These are phyloP conservation scores for Macrotus californicus DNA, from an alignment of 2,113 vertebrate genomes.

Conservation along the genomic window DNA sequence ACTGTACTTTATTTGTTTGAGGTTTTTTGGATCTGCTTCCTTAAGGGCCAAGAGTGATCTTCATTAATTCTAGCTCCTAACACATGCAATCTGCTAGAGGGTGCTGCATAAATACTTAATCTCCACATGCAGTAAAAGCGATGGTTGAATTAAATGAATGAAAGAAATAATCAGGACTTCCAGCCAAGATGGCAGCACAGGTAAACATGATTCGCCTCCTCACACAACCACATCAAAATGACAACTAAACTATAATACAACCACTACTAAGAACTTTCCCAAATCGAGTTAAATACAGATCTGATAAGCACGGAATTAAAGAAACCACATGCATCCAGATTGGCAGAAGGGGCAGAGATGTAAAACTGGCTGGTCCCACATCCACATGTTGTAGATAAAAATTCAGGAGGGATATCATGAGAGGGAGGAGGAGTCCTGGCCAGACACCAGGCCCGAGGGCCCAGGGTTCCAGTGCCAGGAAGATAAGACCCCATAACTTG, in stretches of 20 bases:
- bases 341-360: not conserved
- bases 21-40: not conserved
- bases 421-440: too few species aligned
- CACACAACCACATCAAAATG: not conserved
- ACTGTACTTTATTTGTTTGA: not conserved
- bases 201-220: not conserved
- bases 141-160: not conserved
- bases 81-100: not conserved
- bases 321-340: too few species aligned
- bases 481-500: too few species aligned
- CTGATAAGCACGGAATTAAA: too few species aligned
- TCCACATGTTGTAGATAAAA: too few species aligned
- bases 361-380: not conserved
- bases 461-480: too few species aligned
- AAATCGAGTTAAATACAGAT: not conserved
- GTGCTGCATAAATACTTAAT: not conserved
- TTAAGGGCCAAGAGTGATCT: not conserved
- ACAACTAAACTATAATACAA: not conserved
- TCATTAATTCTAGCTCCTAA: not conserved
- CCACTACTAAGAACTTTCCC: not conserved
- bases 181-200: not conserved
- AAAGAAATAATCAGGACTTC: not conserved
- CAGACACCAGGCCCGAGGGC: too few species aligned
- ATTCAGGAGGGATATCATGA: too few species aligned
- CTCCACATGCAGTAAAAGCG: not conserved